Evolutionary conservation across 2,888 invertebrate genomes (phyloP), one percentile per base, ranked within the genome.

Genomic region (Epistrophe eligans): DNA sequence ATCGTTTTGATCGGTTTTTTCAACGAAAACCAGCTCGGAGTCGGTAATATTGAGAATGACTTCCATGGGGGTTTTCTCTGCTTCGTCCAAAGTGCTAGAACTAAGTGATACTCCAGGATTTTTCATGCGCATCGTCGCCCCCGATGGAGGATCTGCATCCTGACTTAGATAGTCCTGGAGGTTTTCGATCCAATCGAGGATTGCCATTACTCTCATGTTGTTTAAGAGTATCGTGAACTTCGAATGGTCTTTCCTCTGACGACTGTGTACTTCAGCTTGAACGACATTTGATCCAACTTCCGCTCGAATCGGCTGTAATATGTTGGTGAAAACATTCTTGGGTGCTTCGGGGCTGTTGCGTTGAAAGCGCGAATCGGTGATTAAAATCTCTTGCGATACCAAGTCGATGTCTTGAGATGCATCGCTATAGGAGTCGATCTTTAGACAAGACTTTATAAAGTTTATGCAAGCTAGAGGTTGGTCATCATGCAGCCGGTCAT

Each of bases 11-110:
- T 97, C 96, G 0, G 97, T 96, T 91, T 99, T 97, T 92, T 99
- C 99, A 0, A 99, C 97, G 45, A 99, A 95, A 43, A 99, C 98
- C 79, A 99, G 94, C 93, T 99, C 99, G 5, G 98, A 99, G 93
- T 99, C 98, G 0, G 98, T 98, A 35, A 99, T 96, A 93, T 99
- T 99, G 76, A 99, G 94, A 92, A 98, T 98, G 45, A 99, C 93
- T 92, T 99, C 98, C 35, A 90, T 91, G 19, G 74, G 91, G 90
- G 67, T 50, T 45, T 73, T 81, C 35, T 89, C 88, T 24, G 57
- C 10, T 45, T 87, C 85, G 19, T 83, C 79, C 48, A 87, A 48
- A n/a, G 77, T 76, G 60, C 77, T 77, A 40, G 82, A 74, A 15
- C 88, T 84, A 19, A 79, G 76, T 0, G 81, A 76, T 10, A 80